phyloP scores from a whole-genome alignment of 2,888 invertebrate genomes.

The Oegoconia quadripuncta region DNA sequence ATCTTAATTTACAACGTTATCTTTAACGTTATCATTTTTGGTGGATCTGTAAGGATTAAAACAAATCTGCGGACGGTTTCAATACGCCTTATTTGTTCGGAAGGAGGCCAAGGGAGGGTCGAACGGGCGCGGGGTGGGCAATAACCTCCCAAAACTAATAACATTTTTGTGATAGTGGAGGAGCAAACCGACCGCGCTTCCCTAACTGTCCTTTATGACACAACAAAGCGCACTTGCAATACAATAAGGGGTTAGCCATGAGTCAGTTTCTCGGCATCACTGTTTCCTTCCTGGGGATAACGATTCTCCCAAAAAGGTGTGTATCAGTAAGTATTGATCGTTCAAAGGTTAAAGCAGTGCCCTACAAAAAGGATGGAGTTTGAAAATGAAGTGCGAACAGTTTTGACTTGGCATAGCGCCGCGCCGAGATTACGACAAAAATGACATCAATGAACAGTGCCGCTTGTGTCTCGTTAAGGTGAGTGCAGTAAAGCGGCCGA shows the following conservation, averaged over 20 bases:
- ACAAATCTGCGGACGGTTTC: conserved; percentile 34
- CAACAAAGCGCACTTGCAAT: conserved; percentile 65
- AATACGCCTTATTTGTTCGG: conserved; percentile 55
- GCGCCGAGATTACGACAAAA: conserved; percentile 48
- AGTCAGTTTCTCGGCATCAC: conserved; percentile 43
- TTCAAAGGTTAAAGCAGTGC: conserved; percentile 15
- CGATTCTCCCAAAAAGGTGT: conserved; percentile 28
- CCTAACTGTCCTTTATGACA: conserved; percentile 61
- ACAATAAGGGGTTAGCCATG: conserved; percentile 58
- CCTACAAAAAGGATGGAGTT: conserved; percentile 24
- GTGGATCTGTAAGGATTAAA: conserved; percentile 19
- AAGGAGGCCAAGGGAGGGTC: conserved; percentile 50
- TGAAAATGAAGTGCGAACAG: conserved; percentile 21
- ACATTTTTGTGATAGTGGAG: conserved; percentile 73
- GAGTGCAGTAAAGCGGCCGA: conserved; percentile 58
- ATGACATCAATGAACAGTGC: conserved; percentile 64
- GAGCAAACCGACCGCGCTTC: conserved; percentile 57
- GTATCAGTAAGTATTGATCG: conserved; percentile 13
- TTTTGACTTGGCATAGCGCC: conserved; percentile 47
- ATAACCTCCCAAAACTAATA: conserved; percentile 75
- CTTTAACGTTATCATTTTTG: not conserved
- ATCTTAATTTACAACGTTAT: not conserved
- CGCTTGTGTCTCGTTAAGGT: conserved; percentile 63
- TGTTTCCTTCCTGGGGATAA: conserved; percentile 41
- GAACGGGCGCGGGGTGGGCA: conserved; percentile 58